Evolutionary conservation across 2,888 invertebrate genomes (phyloP).

Genomic region (Lottia scabra): DNA sequence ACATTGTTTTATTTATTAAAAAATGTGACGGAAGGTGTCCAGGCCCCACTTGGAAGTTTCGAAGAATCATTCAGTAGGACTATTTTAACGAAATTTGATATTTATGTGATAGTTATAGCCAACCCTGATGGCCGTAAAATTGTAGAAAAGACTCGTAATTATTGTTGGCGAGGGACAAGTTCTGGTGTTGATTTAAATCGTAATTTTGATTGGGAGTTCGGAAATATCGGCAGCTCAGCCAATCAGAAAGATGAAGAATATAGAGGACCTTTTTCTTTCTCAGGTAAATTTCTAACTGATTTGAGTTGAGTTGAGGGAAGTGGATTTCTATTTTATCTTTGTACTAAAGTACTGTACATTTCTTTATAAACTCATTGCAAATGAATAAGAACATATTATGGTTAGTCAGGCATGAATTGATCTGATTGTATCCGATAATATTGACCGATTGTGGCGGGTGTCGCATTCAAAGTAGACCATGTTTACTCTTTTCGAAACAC

Average conservation of each 20-base stretch:
- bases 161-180: constrained; percentile 65
- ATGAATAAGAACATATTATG: no score
- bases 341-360: no score
- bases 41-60: constrained; percentile 22
- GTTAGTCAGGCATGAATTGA: no score
- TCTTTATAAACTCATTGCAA: no score
- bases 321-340: no score
- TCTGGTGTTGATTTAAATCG: constrained; percentile 66
- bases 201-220: constrained; percentile 67
- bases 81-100: constrained; percentile 53
- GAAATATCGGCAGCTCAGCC: constrained; percentile 59
- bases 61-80: constrained; percentile 34
- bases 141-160: constrained; percentile 58
- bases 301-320: no score
- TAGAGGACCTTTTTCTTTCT: constrained; percentile 57
- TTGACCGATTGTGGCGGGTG: no score
- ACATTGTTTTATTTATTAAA: constrained; percentile 54
- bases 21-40: constrained; percentile 48
- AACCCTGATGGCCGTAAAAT: constrained; percentile 64
- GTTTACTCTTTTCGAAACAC: no score
- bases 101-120: constrained; percentile 58
- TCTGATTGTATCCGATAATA: no score
- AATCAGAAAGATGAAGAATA: constrained; percentile 61
- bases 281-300: constrained; percentile 42
- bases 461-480: no score